Conservation (phyloP, 2,888 invertebrate species). For the Andrena chrysosceles region DNA sequence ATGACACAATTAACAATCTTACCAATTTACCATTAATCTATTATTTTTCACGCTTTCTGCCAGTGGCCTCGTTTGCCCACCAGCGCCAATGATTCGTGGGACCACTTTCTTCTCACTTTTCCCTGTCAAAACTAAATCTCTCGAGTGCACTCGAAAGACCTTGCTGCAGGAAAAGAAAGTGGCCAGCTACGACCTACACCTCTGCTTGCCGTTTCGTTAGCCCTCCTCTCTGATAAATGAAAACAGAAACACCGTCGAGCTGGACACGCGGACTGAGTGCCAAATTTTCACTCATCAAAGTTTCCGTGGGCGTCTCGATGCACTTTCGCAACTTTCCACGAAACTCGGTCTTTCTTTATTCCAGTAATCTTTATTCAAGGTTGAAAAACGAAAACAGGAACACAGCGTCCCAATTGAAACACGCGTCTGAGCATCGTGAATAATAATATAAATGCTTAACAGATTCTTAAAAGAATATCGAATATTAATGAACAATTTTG, state of each 20-base stretch:
- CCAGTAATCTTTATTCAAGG: not conserved
- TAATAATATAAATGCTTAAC: not conserved
- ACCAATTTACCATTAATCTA: not conserved
- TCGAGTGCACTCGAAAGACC: not conserved
- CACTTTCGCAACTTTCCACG: constrained; percentile 47
- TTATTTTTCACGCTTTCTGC: constrained; percentile 3
- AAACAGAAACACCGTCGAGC: not conserved
- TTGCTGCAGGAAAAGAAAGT: constrained; percentile 17
- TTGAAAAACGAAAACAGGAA: not conserved
- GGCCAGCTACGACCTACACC: not conserved
- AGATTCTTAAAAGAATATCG: not conserved
- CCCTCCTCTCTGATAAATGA: not conserved
- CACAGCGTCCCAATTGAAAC: not conserved
- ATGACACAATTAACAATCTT: not conserved
- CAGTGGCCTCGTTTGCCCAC: not conserved
- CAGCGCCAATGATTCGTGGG: not conserved
- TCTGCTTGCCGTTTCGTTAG: constrained; percentile 6
- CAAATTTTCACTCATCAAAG: constrained; percentile 42
- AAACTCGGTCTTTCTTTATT: not conserved
- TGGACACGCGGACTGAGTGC: not conserved
- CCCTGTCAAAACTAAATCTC: not conserved
- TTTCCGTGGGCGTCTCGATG: constrained; percentile 37
- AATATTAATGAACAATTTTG: not conserved
- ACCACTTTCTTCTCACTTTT: not conserved
- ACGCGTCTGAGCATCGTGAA: not conserved